These are phyloP conservation scores for Hypanus sabinus DNA, from an alignment of 2,113 vertebrate genomes.

Conservation along the genomic window DNA sequence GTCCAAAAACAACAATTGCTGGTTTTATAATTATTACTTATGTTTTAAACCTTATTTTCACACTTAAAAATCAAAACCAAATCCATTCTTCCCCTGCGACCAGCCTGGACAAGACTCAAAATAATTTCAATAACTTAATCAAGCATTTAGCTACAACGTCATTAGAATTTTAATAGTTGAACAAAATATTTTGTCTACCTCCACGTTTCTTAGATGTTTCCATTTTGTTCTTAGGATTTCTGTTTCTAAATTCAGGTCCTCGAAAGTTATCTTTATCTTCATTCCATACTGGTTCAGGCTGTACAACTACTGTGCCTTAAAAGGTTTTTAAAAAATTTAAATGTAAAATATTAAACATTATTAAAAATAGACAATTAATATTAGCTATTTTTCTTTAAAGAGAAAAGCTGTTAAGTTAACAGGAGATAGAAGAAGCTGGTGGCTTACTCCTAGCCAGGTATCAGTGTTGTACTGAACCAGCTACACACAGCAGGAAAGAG, in stretches of 20 bases:
- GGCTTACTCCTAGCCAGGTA: neutral
- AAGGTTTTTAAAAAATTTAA: slow-evolving; percentile 10
- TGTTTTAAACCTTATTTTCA: neutral
- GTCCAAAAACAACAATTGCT: neutral
- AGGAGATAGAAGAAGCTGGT: neutral
- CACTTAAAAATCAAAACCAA: neutral
- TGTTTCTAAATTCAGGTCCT: slow-evolving; percentile 94
- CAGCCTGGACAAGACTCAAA: neutral
- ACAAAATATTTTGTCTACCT: slow-evolving; percentile 56
- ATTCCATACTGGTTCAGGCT: slow-evolving; percentile 85
- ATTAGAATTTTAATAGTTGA: neutral
- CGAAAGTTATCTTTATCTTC: slow-evolving; percentile 96
- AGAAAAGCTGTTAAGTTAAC: neutral
- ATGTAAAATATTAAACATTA: neutral
- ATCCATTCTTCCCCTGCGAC: too few relatives aligned
- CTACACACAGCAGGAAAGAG: too few relatives aligned
- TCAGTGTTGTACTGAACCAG: neutral
- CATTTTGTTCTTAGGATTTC: slow-evolving; percentile 83
- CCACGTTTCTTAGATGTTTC: slow-evolving; percentile 76
- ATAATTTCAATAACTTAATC: neutral
- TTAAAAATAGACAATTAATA: neutral
- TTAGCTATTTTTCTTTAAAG: neutral
- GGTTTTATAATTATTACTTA: neutral
- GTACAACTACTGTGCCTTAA: slow-evolving; percentile 90
- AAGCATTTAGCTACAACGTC: neutral